Percentiles rank a stretch among this genome's conserved stretches.
phyloP scores from a whole-genome alignment of 2,888 invertebrate genomes.

The Parnassius smintheus region DNA sequence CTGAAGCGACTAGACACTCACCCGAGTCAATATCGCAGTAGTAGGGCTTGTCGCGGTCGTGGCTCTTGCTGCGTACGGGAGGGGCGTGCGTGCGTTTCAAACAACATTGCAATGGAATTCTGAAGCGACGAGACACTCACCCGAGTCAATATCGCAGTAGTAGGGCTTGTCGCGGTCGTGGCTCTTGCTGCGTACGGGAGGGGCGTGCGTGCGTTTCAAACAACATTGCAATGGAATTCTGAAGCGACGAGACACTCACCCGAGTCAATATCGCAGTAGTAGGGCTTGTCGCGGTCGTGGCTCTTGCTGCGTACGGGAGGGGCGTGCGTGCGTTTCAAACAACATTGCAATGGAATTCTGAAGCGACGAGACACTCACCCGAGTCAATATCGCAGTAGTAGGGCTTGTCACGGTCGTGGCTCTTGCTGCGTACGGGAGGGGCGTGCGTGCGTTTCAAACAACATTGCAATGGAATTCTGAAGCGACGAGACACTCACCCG shows the following conservation, averaged over 20 bases:
- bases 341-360: constrained; percentile 49
- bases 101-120: constrained; percentile 38
- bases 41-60: constrained; percentile 84
- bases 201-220: constrained; percentile 60
- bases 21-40: constrained; percentile 76
- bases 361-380: constrained; percentile 38
- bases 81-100: constrained; percentile 59
- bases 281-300: constrained; percentile 84
- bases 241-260: constrained; percentile 38
- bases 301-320: constrained; percentile 82
- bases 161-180: constrained; percentile 85
- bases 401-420: constrained; percentile 85
- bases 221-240: constrained; percentile 46
- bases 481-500: constrained; percentile 43
- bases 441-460: constrained; percentile 72
- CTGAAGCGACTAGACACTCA: constrained; percentile 28
- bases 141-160: constrained; percentile 75
- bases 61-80: constrained; percentile 82
- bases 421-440: constrained; percentile 79
- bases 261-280: constrained; percentile 76
- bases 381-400: constrained; percentile 78
- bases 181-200: constrained; percentile 81
- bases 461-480: constrained; percentile 47
- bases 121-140: constrained; percentile 34
- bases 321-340: constrained; percentile 67